phyloP scores from a whole-genome alignment of 2,797 vertebrate genomes.

The Rachycentron canadum region DNA sequence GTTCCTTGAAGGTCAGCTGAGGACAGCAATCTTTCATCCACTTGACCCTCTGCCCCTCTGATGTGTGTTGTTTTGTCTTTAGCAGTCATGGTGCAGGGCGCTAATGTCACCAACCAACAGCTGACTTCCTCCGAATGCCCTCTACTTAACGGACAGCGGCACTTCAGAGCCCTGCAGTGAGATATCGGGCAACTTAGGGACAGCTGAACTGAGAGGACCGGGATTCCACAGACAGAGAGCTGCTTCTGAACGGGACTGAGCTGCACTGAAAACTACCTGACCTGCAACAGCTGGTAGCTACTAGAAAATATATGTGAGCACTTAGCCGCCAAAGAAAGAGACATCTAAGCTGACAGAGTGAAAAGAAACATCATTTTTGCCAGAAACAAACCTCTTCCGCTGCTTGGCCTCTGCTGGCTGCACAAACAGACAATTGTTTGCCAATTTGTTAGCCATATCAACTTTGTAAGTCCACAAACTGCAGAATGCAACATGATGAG shows the following conservation, averaged over 20 bases:
- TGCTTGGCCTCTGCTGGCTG: too few species aligned
- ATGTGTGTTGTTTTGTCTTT: conserved; percentile 61
- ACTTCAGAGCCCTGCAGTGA: conserved; percentile 1
- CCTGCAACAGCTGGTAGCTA: not conserved
- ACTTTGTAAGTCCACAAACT: too few species aligned
- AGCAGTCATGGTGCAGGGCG: conserved; percentile 12
- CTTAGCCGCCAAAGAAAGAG: too few species aligned
- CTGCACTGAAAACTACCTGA: too few species aligned
- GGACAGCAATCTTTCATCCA: conserved; percentile 44
- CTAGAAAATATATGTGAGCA: not conserved
- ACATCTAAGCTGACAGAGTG: too few species aligned
- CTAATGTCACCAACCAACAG: conserved; percentile 53
- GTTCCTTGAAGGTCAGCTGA: conserved; percentile 32
- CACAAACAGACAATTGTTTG: too few species aligned
- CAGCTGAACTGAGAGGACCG: conserved; percentile 44
- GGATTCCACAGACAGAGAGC: conserved; percentile 13
- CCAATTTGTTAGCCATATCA: too few species aligned
- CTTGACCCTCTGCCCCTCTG: conserved; percentile 30
- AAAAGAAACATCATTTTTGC: too few species aligned
- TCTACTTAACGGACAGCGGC: conserved; percentile 14
- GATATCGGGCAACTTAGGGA: conserved; percentile 19
- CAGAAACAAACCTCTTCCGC: too few species aligned
- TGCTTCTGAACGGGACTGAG: too few species aligned
- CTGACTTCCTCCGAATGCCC: conserved; percentile 49
- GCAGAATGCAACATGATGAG: not conserved